A percentile compares a stretch with the other conserved stretches of the same genome.
Evolutionary conservation across 92 coral and sea anemone genomes (phyloP).

Genomic region (Umimayanthus chanpuru): DNA sequence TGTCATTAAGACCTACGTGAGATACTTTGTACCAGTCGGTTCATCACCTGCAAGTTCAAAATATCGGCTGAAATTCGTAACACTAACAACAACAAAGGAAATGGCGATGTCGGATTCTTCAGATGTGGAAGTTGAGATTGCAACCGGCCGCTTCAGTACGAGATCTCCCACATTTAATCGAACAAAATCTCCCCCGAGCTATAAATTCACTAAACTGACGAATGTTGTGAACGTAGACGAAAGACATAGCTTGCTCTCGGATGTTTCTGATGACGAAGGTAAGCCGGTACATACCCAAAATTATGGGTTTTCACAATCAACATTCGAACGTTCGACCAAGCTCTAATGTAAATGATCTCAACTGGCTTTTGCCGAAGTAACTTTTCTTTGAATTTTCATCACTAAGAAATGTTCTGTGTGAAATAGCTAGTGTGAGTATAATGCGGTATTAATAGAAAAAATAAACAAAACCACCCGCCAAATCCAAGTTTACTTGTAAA

Average conservation of each 20-base stretch:
- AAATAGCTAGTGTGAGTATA: not conserved
- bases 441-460: not conserved
- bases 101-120: conserved; percentile 27
- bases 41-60: not conserved
- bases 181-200: conserved; percentile 19
- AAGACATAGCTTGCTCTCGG: conserved; percentile 24
- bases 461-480: not conserved
- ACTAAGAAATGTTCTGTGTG: not conserved
- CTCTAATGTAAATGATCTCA: no score
- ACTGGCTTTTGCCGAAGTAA: not conserved
- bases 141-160: conserved; percentile 27
- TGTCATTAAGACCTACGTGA: not conserved
- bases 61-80: not conserved
- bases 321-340: not conserved
- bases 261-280: conserved; percentile 29
- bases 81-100: not conserved
- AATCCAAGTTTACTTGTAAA: not conserved
- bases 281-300: not conserved
- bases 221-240: not conserved
- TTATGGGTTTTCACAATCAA: not conserved
- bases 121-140: conserved; percentile 31
- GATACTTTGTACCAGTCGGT: not conserved
- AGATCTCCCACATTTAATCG: conserved; percentile 25
- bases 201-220: conserved; percentile 21
- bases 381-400: no score